A percentile compares a stretch with the other conserved stretches of the same genome.
These are phyloP conservation scores for Sussaba pulchella DNA, from an alignment of 2,888 invertebrate species.

Conservation along the genomic window DNA sequence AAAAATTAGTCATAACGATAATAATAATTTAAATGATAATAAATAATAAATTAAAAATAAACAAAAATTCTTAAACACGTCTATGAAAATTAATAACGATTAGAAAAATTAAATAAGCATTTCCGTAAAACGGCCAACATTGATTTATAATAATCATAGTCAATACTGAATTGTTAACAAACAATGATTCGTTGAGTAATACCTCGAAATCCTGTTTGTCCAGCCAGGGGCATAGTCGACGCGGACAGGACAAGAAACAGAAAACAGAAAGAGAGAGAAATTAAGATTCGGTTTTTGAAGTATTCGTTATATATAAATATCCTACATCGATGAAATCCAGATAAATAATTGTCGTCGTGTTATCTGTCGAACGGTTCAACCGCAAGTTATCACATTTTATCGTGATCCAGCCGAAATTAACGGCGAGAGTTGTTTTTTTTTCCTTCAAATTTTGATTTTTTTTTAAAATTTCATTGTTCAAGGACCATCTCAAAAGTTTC, in stretches of 20 bases:
- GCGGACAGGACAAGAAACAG: slow-evolving; percentile 89
- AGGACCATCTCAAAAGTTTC: slow-evolving; percentile 86
- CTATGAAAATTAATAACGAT: slow-evolving; percentile 58
- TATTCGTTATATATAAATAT: slow-evolving; percentile 32
- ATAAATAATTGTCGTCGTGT: slow-evolving; percentile 35
- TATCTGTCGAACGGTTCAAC: slow-evolving; percentile 48
- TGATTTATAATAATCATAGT: slow-evolving; percentile 73
- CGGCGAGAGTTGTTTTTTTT: slow-evolving; percentile 31
- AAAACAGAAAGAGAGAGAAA: slow-evolving; percentile 87
- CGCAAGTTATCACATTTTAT: slow-evolving; percentile 41
- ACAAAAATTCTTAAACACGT: slow-evolving; percentile 53
- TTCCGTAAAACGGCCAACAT: slow-evolving; percentile 83
- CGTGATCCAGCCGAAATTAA: slow-evolving; percentile 33
- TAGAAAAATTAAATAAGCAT: slow-evolving; percentile 75
- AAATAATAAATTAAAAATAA: slow-evolving; percentile 54
- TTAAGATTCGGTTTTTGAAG: slow-evolving; percentile 75
- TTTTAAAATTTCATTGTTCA: slow-evolving; percentile 79
- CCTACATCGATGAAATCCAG: slow-evolving; percentile 52
- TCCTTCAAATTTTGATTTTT: too few species aligned
- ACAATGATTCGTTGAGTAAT: slow-evolving; percentile 85
- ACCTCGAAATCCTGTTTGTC: slow-evolving; percentile 95
- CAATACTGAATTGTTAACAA: slow-evolving; percentile 80
- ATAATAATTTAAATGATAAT: slow-evolving; percentile 59
- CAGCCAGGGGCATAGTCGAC: slow-evolving; percentile 87
- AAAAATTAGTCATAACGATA: slow-evolving; percentile 40